Base-by-base conservation (phyloP, 2,888 invertebrate genomes). In the Heteromurus nitidus region DNA sequence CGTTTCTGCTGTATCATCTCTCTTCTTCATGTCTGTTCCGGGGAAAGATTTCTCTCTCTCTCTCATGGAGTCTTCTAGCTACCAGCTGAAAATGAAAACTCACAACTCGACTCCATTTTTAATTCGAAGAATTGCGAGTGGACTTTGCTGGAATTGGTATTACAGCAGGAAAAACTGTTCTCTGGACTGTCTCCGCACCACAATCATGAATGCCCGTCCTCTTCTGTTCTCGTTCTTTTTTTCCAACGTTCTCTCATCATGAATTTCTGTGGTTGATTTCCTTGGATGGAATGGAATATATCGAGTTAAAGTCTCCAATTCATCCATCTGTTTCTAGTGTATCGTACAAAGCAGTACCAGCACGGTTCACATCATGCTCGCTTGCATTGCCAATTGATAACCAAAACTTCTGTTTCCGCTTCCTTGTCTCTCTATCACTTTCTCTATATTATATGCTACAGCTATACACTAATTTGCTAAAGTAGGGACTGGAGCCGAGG, bases 1-100 rank as follows among this genome's bases (percentile, higher is more conserved):
- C 65, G 68, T 73, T n/a, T 80, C 67, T 80, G 73, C 80, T 80
- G 70, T 58, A 79, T 79, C 79, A 79, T 79, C 72, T 31, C 26
- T 50, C n/a, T n/a, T n/a, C n/a, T n/a, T n/a, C n/a, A n/a, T n/a
- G n/a, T n/a, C n/a, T n/a, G n/a, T n/a, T n/a, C n/a, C n/a, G n/a
- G n/a, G n/a, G n/a, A n/a, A n/a, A n/a, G n/a, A n/a, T n/a, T n/a
- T 62, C 62, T 47, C 47, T 50, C 22, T 3, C 44, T 70, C 28
- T 44, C 44, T 72, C 11, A 22, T 22, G 22, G 24, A 5, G 20
- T 5, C 3, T 55, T 55, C 55, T 2, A 50, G 7, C 30, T 22
- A 24, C 22, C 36, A 70, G 60, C 58, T 42, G 58, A 55, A 24
- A 67, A 67, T 58, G n/a, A n/a, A n/a, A n/a, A n/a, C n/a, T n/a